Evolutionary conservation across 2,113 vertebrate genomes (phyloP).

Genomic region (Cyphomyrus discorhynchus): DNA sequence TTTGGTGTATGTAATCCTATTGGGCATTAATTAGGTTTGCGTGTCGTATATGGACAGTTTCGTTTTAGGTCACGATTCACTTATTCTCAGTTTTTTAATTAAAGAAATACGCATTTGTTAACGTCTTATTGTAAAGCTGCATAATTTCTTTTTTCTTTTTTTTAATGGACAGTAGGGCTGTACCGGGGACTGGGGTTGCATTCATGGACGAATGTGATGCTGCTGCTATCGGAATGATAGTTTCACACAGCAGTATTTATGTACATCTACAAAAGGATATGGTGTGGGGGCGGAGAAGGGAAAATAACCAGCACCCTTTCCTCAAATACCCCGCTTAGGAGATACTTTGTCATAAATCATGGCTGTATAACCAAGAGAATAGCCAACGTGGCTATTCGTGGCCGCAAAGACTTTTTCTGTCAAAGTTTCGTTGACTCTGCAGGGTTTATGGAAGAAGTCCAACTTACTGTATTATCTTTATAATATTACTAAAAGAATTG

Average conservation of each 20-base stretch:
- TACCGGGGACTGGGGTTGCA: background rate
- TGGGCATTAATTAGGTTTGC: background rate
- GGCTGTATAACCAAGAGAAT: background rate
- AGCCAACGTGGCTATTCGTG: background rate
- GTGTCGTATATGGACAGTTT: background rate
- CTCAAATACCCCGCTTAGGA: background rate
- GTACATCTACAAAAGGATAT: background rate
- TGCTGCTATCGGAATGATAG: background rate
- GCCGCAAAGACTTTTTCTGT: background rate
- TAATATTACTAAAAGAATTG: background rate
- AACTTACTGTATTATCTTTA: background rate
- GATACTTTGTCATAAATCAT: constrained; percentile 7
- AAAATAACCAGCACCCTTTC: background rate
- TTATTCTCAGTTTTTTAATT: background rate
- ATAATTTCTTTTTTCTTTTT: no score
- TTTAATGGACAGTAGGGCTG: background rate
- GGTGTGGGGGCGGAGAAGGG: background rate
- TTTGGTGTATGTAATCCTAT: background rate
- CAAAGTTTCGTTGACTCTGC: background rate
- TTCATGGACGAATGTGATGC: background rate
- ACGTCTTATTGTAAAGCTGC: background rate
- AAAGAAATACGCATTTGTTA: background rate
- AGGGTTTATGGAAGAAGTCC: background rate
- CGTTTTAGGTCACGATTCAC: background rate
- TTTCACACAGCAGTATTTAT: background rate